phyloP scores from a whole-genome alignment of 2,888 invertebrate species.

The Cotesia congregata region DNA sequence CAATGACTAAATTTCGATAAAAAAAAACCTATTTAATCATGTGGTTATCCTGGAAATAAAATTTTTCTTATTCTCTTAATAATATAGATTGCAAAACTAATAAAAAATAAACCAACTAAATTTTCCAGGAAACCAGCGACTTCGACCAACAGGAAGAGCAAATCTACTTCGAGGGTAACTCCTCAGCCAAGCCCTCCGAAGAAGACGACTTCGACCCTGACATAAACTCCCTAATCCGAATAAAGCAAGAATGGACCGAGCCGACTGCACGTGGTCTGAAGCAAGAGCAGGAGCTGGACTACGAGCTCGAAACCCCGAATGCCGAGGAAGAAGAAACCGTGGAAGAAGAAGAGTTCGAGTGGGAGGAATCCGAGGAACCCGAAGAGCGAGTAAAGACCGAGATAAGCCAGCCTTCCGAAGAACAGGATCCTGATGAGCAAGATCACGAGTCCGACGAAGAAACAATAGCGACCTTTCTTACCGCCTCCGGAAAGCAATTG shows the following conservation, averaged over 20 bases:
- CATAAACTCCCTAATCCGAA: slow-evolving; percentile 11
- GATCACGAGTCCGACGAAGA: slow-evolving; percentile 51
- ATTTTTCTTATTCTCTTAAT: no score
- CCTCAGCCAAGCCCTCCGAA: background rate
- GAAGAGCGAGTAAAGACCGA: slow-evolving; percentile 41
- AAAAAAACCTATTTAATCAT: no score
- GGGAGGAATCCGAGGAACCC: background rate
- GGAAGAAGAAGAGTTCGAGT: background rate
- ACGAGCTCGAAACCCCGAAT: background rate
- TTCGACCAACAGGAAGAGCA: no score
- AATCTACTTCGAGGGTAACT: background rate
- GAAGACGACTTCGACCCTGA: slow-evolving; percentile 14
- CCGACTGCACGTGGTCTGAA: background rate
- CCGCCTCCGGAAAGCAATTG: slow-evolving; percentile 65
- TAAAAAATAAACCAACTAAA: no score
- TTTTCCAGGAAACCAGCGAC: no score
- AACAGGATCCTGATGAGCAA: background rate
- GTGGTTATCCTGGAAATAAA: no score
- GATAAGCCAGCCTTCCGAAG: background rate
- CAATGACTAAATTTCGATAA: no score
- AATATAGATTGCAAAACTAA: no score
- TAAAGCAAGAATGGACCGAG: slow-evolving; percentile 23
- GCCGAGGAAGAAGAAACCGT: background rate
- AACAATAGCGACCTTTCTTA: slow-evolving; percentile 68
- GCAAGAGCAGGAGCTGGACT: background rate